Base-by-base conservation (phyloP, 1,140 invertebrate species). In the Trachymyrmex cornetzi region DNA sequence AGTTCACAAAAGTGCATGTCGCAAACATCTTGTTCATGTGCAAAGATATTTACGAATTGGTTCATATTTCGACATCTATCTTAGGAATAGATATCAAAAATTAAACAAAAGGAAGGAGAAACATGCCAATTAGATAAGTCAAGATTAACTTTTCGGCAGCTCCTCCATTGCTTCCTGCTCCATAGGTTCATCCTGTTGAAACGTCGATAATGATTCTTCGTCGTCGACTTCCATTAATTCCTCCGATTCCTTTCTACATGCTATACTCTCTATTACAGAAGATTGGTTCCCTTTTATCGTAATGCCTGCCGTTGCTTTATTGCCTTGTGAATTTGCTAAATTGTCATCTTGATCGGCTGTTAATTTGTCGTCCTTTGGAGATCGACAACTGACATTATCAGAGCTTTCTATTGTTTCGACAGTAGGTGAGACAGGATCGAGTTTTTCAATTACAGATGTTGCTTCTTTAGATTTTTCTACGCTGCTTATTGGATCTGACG, bases 201-300 rank as follows among this genome's bases (percentile, higher is more conserved):
- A 90, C 14, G 77, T 87, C 16, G 89, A 77, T 44, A 90, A 69
- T 12, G 92, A 72, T 69, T 91, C 93, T 27, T 94, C 94, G 44
- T 85, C 92, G 50, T 95, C 94, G 0, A 95, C 90, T n/a, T 95
- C 95, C 94, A 95, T 95, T 38, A 92, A 92, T 72, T 95, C 95
- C 11, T 84, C 86, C 27, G 55, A 38, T 64, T 89, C 89, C 19
- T 85, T 87, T 55, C 88, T 88, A 75, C 55, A 84, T 3, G 44
- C 44, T 14, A 71, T 53, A 61, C 53, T 71, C 50, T 89, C 90
- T 24, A 84, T 63, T 64, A 89, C 22, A n/a, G 77, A 88, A 9
- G 85, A 69, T 30, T 75, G 84, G 19, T 82, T 63, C 12, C 67
- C 71, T 22, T 72, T 87, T 69, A 72, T 74, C 11, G 53, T 66